Evolutionary conservation across 1,140 invertebrate genomes (phyloP).

Genomic region (Drosophila kohkoa): DNA sequence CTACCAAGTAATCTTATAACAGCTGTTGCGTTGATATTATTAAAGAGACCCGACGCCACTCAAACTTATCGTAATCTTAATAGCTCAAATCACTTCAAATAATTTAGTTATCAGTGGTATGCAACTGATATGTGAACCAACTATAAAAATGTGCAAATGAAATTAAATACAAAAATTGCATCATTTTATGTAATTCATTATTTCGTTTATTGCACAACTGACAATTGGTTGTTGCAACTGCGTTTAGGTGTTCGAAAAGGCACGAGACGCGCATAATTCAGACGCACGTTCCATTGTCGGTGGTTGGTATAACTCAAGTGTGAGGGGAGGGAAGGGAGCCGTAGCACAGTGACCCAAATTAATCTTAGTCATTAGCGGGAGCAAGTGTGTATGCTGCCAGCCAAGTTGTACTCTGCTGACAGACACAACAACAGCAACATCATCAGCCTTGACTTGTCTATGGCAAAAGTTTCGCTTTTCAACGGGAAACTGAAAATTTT

Average conservation of each 20-base stretch:
- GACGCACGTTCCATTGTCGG: constrained; percentile 24
- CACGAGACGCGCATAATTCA: constrained; percentile 67
- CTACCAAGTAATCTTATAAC: no score
- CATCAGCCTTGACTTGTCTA: constrained; percentile 50
- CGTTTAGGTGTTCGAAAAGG: constrained; percentile 56
- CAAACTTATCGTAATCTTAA: no score
- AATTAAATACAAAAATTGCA: background rate
- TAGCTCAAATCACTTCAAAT: no score
- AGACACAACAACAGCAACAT: constrained; percentile 42
- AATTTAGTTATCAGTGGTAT: background rate
- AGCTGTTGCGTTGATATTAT: no score
- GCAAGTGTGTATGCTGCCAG: constrained; percentile 61
- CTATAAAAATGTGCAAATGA: background rate
- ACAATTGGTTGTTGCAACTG: constrained; percentile 27
- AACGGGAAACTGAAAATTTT: background rate
- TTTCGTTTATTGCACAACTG: constrained; percentile 24
- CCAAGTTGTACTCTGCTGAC: constrained; percentile 48
- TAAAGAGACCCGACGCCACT: no score
- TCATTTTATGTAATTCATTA: background rate
- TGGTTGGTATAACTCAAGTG: background rate
- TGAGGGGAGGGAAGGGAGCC: no score
- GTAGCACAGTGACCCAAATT: constrained; percentile 78
- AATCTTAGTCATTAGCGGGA: constrained; percentile 77
- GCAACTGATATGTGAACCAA: background rate
- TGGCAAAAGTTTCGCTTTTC: constrained; percentile 57